Evolutionary conservation across 2,113 vertebrate species (phyloP), one percentile per base, ranked within the genome.

Genomic region (Istiophorus platypterus): DNA sequence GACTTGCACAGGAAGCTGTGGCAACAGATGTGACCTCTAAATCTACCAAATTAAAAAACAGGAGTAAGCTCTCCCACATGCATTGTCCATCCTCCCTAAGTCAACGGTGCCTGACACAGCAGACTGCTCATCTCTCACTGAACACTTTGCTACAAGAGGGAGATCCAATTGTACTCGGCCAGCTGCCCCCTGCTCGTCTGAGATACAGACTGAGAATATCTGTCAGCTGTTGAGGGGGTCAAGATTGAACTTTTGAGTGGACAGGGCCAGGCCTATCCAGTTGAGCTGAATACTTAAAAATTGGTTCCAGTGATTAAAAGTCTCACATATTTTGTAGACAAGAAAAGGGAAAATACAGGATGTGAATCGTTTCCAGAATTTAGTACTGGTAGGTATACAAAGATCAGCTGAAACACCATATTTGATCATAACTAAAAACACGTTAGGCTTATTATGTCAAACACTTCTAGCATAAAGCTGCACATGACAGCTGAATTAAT

Each of bases 1-100:
- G 84, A 86, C 69, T 78, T 85, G 64, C 77, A 82, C 18, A 71
- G 70, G 77, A 79, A 84, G 75, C 76, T 84, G 22, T 76, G 7
- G 76, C 75, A 71, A 76, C 91, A 93, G 89, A 89, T 92, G 87
- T 88, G 92, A 91, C 92, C 90, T 89, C 88, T 78, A 91, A 93
- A 92, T 87, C 72, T 66, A 70, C 63, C 69, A 88, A 91, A 92
- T 92, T 85, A 91, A 91, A 89, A 92, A 90, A 86, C 83, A 84
- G 69, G 58, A 87, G 70, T 86, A 89, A 92, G 89, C 80, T 87
- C 72, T 88, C 90, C 91, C 82, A 82, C 71, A 90, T 88, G 91
- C 72, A 80, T 73, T 88, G 77, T 92, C 85, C 80, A 87, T 92
- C 90, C 90, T 91, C 51, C 74, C 68, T 47, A 88, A 85, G 83